Base-by-base conservation (phyloP, 2,888 invertebrate genomes). In the Xylota segnis region DNA sequence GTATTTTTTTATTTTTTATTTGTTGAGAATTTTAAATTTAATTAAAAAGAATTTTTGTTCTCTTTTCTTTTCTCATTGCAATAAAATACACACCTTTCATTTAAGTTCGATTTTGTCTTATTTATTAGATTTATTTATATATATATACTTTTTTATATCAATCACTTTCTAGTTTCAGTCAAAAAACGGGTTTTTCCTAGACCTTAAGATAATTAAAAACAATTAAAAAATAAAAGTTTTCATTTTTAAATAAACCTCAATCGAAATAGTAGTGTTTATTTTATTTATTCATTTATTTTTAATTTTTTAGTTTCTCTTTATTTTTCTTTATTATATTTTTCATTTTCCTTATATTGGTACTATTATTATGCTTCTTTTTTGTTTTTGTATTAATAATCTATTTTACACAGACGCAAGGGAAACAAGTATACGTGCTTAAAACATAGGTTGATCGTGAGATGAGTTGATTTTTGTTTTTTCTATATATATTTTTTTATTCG, bases 101-200 rank as follows among this genome's bases (percentile, higher is more conserved):
- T 71, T 58, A 58, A 50, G 32, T 66, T 79, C 45, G 45, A 18
- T 43, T 71, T 58, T 66, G n/a, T 58, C 86, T 86, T 82, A 86
- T 61, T 72, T 27, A 74, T 72, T 77, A 77, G 77, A 86, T 77
- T 86, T 86, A 81, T 82, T 82, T 82, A 82, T 86, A 86, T 86
- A 86, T 77, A 86, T 76, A 82, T 86, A 86, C 27, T 79, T 81
- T 83, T 81, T 84, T 84, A 81, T 86, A 81, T 82, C 82, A 86
- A 86, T 86, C 86, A 86, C 86, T 86, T 86, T 86, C 86, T 86
- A 86, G 82, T 86, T 86, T 86, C 86, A 86, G 86, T 86, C 86
- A 86, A 86, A 83, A 84, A 82, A 86, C 76, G 86, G 86, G 82
- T 68, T 86, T 81, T 86, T 82, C 81, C 82, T 86, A 86, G 82